Evolutionary conservation across 2,888 invertebrate genomes (phyloP).

Genomic region (Ophion obscuratus): DNA sequence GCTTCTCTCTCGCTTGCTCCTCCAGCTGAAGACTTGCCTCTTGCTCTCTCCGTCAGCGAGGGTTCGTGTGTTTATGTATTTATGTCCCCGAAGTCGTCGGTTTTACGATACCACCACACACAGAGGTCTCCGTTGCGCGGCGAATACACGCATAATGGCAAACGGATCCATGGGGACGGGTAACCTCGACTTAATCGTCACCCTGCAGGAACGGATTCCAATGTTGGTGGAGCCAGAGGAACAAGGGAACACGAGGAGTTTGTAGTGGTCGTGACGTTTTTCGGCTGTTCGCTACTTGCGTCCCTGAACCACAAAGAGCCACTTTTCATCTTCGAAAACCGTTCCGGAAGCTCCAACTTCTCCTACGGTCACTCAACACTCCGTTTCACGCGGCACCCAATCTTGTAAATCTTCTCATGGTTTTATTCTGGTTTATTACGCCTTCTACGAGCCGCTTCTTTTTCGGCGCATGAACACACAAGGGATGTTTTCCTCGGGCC

Average conservation of each 20-base stretch:
- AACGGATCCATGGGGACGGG: slow-evolving; percentile 17
- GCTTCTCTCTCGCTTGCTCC: slow-evolving; percentile 3
- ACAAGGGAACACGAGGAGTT: neutral
- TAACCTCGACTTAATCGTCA: slow-evolving; percentile 21
- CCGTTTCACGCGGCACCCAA: slow-evolving; percentile 1
- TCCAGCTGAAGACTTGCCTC: neutral
- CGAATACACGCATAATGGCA: slow-evolving; percentile 10
- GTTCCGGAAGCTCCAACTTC: slow-evolving; percentile 32
- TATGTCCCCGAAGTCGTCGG: slow-evolving; percentile 41
- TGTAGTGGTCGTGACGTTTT: no score
- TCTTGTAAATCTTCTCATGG: slow-evolving; percentile 76
- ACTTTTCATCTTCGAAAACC: slow-evolving; percentile 10
- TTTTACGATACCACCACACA: slow-evolving; percentile 51
- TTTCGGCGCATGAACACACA: slow-evolving; percentile 9
- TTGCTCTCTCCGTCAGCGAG: slow-evolving; percentile 19
- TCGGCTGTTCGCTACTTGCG: neutral
- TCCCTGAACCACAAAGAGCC: neutral
- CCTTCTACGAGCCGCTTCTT: slow-evolving; percentile 42
- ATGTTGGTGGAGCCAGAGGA: neutral
- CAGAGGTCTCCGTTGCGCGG: slow-evolving; percentile 32
- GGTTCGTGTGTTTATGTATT: slow-evolving; percentile 62
- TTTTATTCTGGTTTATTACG: slow-evolving; percentile 79
- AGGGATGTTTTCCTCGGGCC: neutral
- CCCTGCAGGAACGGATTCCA: slow-evolving; percentile 20
- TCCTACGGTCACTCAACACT: neutral